Evolutionary conservation across 2,888 invertebrate genomes (phyloP).

Genomic region (Drosophila rubida): DNA sequence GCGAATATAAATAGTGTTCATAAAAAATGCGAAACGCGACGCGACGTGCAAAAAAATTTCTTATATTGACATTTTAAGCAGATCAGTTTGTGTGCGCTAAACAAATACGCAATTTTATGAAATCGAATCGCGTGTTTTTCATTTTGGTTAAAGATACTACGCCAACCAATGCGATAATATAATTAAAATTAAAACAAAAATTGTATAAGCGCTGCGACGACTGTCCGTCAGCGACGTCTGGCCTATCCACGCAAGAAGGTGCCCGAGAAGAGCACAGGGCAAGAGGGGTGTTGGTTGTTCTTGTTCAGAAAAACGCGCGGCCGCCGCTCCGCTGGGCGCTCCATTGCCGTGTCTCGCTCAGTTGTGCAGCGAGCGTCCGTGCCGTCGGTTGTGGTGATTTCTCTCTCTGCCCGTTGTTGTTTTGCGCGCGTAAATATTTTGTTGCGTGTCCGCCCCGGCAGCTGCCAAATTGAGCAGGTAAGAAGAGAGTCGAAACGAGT

Average conservation of each 20-base stretch:
- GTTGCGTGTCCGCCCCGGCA: conserved; percentile 58
- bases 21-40: conserved; percentile 54
- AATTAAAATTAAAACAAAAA: conserved; percentile 51
- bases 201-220: conserved; percentile 63
- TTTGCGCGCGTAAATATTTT: conserved; percentile 73
- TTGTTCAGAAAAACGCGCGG: conserved; percentile 68
- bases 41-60: conserved; percentile 60
- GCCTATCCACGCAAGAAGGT: conserved; percentile 40
- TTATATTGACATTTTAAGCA: conserved; percentile 36
- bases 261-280: conserved; percentile 18
- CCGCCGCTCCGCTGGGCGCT: conserved; percentile 73
- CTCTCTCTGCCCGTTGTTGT: conserved; percentile 50
- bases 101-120: conserved; percentile 48
- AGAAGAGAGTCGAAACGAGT: conserved; percentile 55
- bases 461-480: conserved; percentile 63
- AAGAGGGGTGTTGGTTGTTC: conserved; percentile 69
- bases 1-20: conserved; percentile 30
- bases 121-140: conserved; percentile 38
- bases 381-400: conserved; percentile 66
- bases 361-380: conserved; percentile 79
- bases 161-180: conserved; percentile 44
- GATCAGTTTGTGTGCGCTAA: conserved; percentile 17
- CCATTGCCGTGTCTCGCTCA: conserved; percentile 63
- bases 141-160: conserved; percentile 31
- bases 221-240: conserved; percentile 48